A percentile compares a stretch with the other conserved stretches of the same genome.
These are phyloP conservation scores for Latrodectus elegans DNA, from an alignment of 2,888 invertebrate genomes.

Conservation along the genomic window DNA sequence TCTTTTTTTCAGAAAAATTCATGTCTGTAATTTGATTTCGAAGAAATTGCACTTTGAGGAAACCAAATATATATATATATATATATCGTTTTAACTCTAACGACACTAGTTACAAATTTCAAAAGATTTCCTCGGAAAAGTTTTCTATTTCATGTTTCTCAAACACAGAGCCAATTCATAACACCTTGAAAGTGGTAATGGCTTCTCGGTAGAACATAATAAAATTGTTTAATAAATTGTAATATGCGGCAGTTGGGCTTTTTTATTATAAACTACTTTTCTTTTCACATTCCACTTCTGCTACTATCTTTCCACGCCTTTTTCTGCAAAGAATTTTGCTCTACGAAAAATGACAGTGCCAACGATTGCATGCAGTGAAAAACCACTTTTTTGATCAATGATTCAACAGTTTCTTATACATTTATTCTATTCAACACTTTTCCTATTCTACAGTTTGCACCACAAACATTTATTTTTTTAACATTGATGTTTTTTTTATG, in stretches of 20 bases:
- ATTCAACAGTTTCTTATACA: conserved; percentile 27
- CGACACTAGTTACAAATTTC: too few relatives aligned
- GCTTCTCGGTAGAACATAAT: conserved; percentile 17
- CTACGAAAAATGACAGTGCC: conserved; percentile 25
- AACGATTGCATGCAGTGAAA: conserved; percentile 18
- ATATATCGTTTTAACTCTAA: too few relatives aligned
- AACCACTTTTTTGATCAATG: conserved; percentile 30
- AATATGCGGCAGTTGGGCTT: not conserved
- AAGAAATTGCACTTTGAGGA: too few relatives aligned
- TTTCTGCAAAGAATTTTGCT: conserved; percentile 32
- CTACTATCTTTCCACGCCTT: conserved; percentile 25
- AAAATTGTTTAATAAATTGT: conserved; percentile 33
- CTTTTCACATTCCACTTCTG: not conserved
- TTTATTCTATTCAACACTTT: conserved; percentile 18
- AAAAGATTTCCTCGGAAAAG: too few relatives aligned
- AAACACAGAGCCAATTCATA: too few relatives aligned
- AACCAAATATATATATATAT: too few relatives aligned
- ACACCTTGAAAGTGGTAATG: too few relatives aligned
- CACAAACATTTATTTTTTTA: not conserved
- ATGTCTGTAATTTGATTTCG: too few relatives aligned
- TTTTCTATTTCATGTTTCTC: too few relatives aligned
- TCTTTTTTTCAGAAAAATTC: too few relatives aligned
- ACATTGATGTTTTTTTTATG: not conserved
- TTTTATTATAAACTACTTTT: conserved; percentile 15
- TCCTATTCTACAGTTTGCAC: not conserved